A percentile compares a stretch with the other conserved stretches of the same genome.
phyloP scores from a whole-genome alignment of 2,888 invertebrate species.

The Microplitis deprimator region DNA sequence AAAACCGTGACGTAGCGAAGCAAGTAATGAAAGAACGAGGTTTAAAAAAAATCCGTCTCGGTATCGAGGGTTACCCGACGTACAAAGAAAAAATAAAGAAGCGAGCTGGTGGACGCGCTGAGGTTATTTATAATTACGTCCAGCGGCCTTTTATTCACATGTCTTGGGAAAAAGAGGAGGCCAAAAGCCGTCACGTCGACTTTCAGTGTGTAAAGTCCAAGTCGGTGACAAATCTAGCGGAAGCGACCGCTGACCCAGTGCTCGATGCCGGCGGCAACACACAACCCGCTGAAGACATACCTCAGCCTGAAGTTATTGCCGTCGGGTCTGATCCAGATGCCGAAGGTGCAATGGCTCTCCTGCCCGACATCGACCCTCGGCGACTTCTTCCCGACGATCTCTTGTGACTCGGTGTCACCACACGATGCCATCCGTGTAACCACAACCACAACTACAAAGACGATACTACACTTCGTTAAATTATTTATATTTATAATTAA shows the following conservation, averaged over 20 bases:
- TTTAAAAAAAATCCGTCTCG: constrained; percentile 97
- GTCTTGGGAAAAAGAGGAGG: constrained; percentile 99
- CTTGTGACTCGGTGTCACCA: constrained; percentile 49
- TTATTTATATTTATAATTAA: constrained; percentile 16
- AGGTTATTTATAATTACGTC: constrained; percentile 99
- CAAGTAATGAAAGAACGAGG: constrained; percentile 99
- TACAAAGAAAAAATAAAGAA: constrained; percentile 99
- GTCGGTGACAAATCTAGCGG: constrained; percentile 96
- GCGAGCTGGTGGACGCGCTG: constrained; percentile 93
- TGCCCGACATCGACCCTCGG: constrained; percentile 63
- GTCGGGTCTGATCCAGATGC: constrained; percentile 64
- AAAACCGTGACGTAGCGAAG: constrained; percentile 99
- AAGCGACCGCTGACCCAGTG: constrained; percentile 93
- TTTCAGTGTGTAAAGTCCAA: constrained; percentile 99
- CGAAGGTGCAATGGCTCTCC: constrained; percentile 62
- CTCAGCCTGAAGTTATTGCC: constrained; percentile 67
- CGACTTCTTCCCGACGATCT: constrained; percentile 65
- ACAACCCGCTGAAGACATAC: constrained; percentile 65
- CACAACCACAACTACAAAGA: constrained; percentile 5
- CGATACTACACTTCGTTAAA: background rate
- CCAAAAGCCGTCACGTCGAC: constrained; percentile 98
- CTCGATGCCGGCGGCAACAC: constrained; percentile 78
- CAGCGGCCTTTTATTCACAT: constrained; percentile 99
- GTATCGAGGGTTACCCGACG: constrained; percentile 99
- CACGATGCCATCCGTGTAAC: background rate